Percentiles rank a stretch among this genome's conserved stretches.
phyloP scores from a whole-genome alignment of 2,113 vertebrate genomes.

The Ochotona princeps region DNA sequence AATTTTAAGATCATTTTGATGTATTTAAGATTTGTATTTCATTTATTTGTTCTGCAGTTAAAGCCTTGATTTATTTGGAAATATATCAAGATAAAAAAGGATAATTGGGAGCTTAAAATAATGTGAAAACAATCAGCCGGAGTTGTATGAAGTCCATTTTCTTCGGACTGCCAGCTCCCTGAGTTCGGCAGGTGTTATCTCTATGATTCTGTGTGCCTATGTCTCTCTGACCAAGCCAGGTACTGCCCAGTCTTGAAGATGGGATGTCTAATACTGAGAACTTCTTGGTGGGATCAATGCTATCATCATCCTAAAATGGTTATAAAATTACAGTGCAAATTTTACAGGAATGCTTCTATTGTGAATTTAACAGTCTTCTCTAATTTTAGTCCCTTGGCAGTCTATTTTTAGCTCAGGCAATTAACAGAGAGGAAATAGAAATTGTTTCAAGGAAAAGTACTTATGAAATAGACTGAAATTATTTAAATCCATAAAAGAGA shows the following conservation, averaged over 20 bases:
- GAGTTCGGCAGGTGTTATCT: not conserved
- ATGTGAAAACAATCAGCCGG: not conserved
- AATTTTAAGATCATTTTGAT: not conserved
- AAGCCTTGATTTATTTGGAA: not conserved
- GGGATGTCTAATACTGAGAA: not conserved
- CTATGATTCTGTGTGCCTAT: not conserved
- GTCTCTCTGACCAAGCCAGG: not conserved
- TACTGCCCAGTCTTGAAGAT: not conserved
- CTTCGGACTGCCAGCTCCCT: not conserved
- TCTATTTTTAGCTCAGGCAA: constrained; percentile 37
- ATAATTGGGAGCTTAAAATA: not conserved
- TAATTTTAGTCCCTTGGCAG: not conserved
- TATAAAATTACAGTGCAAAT: not conserved
- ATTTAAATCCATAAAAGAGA: constrained; percentile 13
- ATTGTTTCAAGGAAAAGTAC: not conserved
- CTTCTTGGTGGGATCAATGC: not conserved
- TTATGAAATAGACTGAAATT: not conserved
- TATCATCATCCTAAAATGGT: not conserved
- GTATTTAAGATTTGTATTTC: not conserved
- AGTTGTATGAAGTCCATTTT: not conserved
- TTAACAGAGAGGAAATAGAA: constrained; percentile 47
- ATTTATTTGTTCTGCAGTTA: not conserved
- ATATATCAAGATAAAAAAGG: not conserved
- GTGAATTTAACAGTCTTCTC: not conserved
- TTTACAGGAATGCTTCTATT: not conserved